Conservation (phyloP, 2,113 vertebrate species). For the Trematocara marginatum region DNA sequence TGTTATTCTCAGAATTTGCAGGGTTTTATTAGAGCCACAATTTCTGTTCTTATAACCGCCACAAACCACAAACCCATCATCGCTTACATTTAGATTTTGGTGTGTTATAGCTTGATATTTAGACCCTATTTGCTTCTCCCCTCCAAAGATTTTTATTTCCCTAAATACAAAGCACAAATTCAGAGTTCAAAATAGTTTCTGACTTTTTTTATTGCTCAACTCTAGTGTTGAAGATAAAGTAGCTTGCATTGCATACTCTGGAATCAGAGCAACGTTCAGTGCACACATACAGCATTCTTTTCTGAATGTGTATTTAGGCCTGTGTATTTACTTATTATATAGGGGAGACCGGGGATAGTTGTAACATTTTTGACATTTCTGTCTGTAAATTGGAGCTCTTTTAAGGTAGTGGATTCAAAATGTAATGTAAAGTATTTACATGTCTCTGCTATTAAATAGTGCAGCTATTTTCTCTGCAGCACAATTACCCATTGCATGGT, state of each 20-base stretch:
- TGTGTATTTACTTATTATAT: not conserved
- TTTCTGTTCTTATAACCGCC: not conserved
- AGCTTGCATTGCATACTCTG: not conserved
- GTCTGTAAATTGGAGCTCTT: no score
- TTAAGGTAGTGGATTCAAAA: no score
- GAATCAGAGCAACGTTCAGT: not conserved
- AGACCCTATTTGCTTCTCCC: accelerated
- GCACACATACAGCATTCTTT: not conserved
- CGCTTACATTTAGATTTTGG: accelerated
- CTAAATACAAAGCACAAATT: not conserved
- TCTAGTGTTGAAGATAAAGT: not conserved
- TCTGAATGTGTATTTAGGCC: not conserved
- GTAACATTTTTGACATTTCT: no score
- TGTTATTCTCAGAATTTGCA: not conserved
- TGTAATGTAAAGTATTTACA: no score
- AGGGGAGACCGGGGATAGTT: no score
- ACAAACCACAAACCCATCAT: not conserved
- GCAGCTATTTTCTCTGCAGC: no score
- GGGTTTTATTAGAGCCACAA: not conserved
- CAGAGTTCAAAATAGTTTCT: not conserved
- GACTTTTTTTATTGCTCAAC: not conserved
- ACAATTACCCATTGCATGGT: no score
- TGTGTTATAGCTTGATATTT: not conserved
- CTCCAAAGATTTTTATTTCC: not conserved
- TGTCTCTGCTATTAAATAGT: no score